Conservation (phyloP, 2,888 invertebrate genomes). For the Timema cristinae region DNA sequence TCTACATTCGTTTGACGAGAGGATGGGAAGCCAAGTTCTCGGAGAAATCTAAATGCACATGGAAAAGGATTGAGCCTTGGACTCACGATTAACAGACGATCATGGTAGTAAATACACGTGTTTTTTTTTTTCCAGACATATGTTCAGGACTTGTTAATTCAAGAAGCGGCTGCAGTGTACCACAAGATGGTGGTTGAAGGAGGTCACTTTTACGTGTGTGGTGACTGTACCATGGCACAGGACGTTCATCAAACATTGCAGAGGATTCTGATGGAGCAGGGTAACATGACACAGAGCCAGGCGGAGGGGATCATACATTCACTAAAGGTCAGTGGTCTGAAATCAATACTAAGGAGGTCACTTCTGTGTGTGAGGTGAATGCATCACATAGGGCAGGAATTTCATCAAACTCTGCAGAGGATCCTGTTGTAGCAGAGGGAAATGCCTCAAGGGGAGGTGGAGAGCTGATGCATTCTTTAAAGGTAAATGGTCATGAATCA, state of each 20-base stretch:
- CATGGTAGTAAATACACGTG: background rate
- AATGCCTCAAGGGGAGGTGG: too few relatives aligned
- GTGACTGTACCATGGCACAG: conserved; percentile 96
- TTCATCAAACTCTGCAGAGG: too few relatives aligned
- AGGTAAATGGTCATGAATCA: too few relatives aligned
- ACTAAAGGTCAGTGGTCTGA: conserved; percentile 55
- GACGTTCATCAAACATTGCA: conserved; percentile 89
- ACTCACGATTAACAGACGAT: background rate
- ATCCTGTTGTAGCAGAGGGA: too few relatives aligned
- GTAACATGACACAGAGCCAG: conserved; percentile 71
- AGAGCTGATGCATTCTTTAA: too few relatives aligned
- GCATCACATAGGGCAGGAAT: too few relatives aligned
- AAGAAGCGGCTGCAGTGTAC: conserved; percentile 74
- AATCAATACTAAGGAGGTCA: too few relatives aligned
- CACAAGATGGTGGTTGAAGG: conserved; percentile 69
- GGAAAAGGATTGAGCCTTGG: background rate
- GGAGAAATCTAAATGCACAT: too few relatives aligned
- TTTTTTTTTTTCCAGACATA: conserved; percentile 66
- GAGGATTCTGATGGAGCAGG: conserved; percentile 69
- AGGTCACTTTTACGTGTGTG: conserved; percentile 93
- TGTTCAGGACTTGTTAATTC: conserved; percentile 83
- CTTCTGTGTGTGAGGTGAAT: too few relatives aligned
- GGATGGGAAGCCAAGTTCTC: too few relatives aligned
- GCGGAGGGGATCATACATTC: conserved; percentile 81
- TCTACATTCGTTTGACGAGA: too few relatives aligned